Evolutionary conservation across 2,113 vertebrate species (phyloP).

Genomic region (Oreotrochilus melanogaster): DNA sequence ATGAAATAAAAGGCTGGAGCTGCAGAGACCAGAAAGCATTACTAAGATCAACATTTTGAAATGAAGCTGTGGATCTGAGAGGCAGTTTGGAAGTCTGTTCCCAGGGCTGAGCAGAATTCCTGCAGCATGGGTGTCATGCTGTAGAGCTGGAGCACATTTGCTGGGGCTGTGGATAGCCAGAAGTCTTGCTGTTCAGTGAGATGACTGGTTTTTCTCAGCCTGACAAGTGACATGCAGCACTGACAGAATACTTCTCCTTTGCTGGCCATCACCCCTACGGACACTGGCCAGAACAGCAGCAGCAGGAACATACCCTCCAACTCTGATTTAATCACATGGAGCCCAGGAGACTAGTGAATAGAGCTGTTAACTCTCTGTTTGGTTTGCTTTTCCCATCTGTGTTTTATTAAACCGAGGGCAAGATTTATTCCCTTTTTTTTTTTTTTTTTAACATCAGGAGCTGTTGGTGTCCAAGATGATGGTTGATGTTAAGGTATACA

Average conservation of each 20-base stretch:
- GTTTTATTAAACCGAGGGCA: conserved; percentile 61
- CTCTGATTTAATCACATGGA: conserved; percentile 59
- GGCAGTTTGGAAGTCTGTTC: conserved; percentile 39
- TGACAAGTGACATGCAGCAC: conserved; percentile 55
- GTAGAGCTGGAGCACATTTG: conserved; percentile 8
- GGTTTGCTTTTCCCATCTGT: conserved; percentile 70
- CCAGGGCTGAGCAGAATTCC: conserved; percentile 56
- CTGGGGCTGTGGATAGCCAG: conserved; percentile 12
- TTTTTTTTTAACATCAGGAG: conserved; percentile 50
- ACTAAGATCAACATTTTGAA: conserved; percentile 18
- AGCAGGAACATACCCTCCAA: conserved; percentile 52
- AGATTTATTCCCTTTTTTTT: conserved; percentile 63
- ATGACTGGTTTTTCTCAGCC: conserved; percentile 55
- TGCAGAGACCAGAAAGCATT: conserved; percentile 5
- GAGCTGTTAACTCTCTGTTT: conserved; percentile 63
- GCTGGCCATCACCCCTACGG: conserved; percentile 66
- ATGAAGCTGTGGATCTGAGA: conserved; percentile 25
- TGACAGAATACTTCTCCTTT: conserved; percentile 47
- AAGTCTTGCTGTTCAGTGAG: conserved; percentile 19
- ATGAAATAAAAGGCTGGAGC: not conserved
- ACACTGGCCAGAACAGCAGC: conserved; percentile 73
- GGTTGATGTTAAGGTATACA: conserved; percentile 55
- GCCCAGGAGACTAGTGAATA: conserved; percentile 68
- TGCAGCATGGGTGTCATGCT: conserved; percentile 43
- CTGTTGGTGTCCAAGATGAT: conserved; percentile 49